phyloP scores from a whole-genome alignment of 1,140 invertebrate species.

The Heliconius hermathena region DNA sequence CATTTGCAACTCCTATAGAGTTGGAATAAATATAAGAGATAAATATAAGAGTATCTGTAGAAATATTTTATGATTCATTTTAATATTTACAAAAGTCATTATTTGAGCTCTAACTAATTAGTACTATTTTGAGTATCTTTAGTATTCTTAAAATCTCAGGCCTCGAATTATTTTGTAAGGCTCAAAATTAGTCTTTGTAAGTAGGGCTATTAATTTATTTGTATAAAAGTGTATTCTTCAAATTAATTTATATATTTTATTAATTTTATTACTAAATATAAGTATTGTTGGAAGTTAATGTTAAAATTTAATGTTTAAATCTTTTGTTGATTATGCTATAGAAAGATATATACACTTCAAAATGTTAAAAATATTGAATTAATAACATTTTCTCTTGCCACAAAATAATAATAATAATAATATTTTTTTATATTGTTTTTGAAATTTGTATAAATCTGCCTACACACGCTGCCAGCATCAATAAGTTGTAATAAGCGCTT shows the following conservation, averaged over 20 bases:
- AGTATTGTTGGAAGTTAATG: neutral
- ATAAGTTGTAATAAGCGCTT: too few relatives aligned
- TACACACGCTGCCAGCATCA: too few relatives aligned
- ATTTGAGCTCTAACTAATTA: neutral
- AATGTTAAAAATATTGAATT: too few relatives aligned
- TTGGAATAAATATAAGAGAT: neutral
- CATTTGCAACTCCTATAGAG: neutral
- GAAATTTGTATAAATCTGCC: too few relatives aligned
- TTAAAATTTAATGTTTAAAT: neutral
- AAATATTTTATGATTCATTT: neutral
- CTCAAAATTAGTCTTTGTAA: neutral
- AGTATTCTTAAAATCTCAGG: conserved; percentile 1
- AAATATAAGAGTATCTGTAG: neutral
- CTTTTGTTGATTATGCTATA: too few relatives aligned
- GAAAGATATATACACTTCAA: too few relatives aligned
- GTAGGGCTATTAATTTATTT: neutral
- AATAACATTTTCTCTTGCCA: too few relatives aligned
- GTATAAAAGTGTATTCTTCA: neutral
- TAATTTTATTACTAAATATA: neutral
- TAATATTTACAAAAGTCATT: neutral
- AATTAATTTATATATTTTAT: neutral
- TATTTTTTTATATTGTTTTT: too few relatives aligned
- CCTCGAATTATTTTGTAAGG: neutral
- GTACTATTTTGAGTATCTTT: neutral
- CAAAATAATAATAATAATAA: too few relatives aligned